Percentiles rank a stretch among this genome's conserved stretches.
Evolutionary conservation across 37 sponge, comb jelly and placozoan genomes (phyloP).

Genomic region (Haliclona indistincta): DNA sequence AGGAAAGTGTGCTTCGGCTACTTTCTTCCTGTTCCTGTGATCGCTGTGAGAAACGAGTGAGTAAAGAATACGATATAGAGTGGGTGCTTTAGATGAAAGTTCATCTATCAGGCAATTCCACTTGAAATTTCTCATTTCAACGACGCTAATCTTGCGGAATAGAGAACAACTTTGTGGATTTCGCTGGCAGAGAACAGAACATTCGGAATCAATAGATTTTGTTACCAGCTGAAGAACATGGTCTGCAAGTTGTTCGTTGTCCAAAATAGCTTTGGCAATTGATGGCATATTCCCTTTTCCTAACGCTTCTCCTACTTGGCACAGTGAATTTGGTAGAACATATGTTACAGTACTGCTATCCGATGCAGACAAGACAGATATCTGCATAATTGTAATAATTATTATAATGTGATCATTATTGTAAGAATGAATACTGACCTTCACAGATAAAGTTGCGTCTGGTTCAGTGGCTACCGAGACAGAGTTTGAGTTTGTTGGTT

Average conservation of each 20-base stretch:
- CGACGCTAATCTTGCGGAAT: not conserved
- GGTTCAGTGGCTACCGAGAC: no score
- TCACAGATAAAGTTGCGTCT: no score
- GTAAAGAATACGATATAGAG: not conserved
- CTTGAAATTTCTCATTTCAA: not conserved
- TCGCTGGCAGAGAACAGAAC: not conserved
- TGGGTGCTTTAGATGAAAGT: not conserved
- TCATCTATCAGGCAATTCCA: constrained; percentile 5
- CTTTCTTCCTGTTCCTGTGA: not conserved
- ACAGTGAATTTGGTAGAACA: no score
- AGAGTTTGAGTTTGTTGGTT: no score
- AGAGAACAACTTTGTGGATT: no score
- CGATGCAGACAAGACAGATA: no score
- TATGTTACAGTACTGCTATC: no score
- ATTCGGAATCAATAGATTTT: constrained; percentile 2
- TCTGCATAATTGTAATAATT: no score
- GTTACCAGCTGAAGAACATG: not conserved
- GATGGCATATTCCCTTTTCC: constrained; percentile 2
- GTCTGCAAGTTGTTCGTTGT: not conserved
- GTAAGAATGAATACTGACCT: no score
- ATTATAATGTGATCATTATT: no score
- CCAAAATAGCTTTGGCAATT: not conserved
- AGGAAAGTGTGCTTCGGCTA: not conserved
- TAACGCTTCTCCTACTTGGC: constrained; percentile 9
- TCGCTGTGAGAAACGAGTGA: not conserved